Conservation (phyloP, 2,113 vertebrate species). For the Chiloscyllium plagiosum region DNA sequence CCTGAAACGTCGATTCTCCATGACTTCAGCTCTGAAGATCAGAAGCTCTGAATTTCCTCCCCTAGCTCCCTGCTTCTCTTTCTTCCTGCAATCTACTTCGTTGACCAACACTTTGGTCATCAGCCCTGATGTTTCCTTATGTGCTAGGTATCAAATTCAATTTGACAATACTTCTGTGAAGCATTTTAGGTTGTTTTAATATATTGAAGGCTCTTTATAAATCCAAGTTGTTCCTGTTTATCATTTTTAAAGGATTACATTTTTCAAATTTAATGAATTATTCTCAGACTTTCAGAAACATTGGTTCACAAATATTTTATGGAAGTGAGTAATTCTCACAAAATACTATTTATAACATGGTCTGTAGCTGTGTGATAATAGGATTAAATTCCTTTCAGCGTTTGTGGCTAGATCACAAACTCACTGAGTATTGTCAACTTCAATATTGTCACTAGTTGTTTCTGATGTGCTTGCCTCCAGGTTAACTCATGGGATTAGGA, state of each 20-base stretch:
- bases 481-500: not conserved
- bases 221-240: not conserved
- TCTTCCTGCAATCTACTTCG: too few relatives aligned
- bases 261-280: not conserved
- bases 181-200: too few relatives aligned
- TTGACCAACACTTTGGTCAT: too few relatives aligned
- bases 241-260: not conserved
- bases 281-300: not conserved
- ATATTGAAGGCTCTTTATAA: too few relatives aligned
- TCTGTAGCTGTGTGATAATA: not conserved
- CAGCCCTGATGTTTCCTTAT: too few relatives aligned
- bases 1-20: too few relatives aligned
- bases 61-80: too few relatives aligned
- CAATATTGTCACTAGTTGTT: not conserved
- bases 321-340: not conserved
- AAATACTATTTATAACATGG: not conserved
- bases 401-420: not conserved
- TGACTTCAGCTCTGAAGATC: too few relatives aligned
- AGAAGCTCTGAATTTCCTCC: too few relatives aligned
- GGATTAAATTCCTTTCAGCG: slow-evolving; percentile 2
- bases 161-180: too few relatives aligned
- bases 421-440: not conserved
- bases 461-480: not conserved
- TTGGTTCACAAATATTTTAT: not conserved
- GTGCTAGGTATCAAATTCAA: too few relatives aligned